Base-by-base conservation (phyloP, 2,888 invertebrate species). In the Molorchus minor region DNA sequence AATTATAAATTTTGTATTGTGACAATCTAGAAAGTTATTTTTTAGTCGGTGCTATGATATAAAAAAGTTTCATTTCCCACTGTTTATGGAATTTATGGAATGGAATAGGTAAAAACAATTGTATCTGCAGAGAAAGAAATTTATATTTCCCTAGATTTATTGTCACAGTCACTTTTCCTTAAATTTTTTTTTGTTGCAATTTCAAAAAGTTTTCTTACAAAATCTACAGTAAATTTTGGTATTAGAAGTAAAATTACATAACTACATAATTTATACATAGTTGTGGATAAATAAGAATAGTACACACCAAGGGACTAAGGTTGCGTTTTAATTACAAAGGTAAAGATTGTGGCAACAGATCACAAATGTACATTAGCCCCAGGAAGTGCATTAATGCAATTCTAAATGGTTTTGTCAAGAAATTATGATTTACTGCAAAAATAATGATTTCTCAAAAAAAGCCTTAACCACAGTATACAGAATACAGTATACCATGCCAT, bases 131-230 rank as follows among this genome's bases (percentile, higher is more conserved):
- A 60, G 56, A 15, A 56, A 61, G 44, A 25, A 15, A 47, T 10
- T 66, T 75, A 70, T 76, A 75, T 76, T 76, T 75, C 69, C 71
- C 75, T 78, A 78, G 68, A 71, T 70, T 79, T 79, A 79, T 79
- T 79, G 79, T 79, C 79, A 77, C 78, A 78, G 78, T 79, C 79
- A 79, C 78, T 76, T 76, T 72, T 69, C 69, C 62, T 70, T 68
- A 64, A 64, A 41, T 17, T 41, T 49, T 49, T 52, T 52, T n/a
- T 8, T 25, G 15, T 35, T 36, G 36, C 25, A 20, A 25, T 19
- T 33, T 44, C 40, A 35, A 49, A 3, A 19, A 49, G 2, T 19
- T 44, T 35, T 35, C 12, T 36, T 54, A 54, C 10, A 54, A 43
- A 54, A 54, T 33, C 54, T 45, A 54, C 45, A 54, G 29, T 44